A percentile compares a stretch with the other conserved stretches of the same genome.
These are phyloP conservation scores for Menidia menidia DNA, from an alignment of 2,797 vertebrate genomes.

Conservation along the genomic window DNA sequence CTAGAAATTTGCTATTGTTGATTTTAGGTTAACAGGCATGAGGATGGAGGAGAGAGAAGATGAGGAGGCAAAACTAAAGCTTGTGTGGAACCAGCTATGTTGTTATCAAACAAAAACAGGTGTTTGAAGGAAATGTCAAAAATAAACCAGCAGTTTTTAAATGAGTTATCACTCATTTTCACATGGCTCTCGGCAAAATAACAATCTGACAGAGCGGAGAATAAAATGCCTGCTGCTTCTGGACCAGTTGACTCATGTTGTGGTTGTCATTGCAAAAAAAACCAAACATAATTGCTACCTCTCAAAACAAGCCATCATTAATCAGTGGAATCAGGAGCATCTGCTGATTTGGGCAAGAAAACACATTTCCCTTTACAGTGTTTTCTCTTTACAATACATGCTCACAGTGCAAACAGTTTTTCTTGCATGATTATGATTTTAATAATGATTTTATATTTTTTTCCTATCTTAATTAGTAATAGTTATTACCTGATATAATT, in stretches of 20 bases:
- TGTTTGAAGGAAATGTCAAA: not conserved
- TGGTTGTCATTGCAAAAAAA: conserved; percentile 65
- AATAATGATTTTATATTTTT: conserved; percentile 38
- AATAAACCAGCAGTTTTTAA: conserved; percentile 35
- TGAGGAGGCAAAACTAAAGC: not conserved
- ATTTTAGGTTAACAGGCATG: conserved; percentile 2
- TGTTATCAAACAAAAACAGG: not conserved
- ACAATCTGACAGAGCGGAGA: conserved; percentile 53
- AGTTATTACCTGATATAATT: not conserved
- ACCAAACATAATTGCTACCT: conserved; percentile 72
- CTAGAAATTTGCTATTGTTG: conserved; percentile 2
- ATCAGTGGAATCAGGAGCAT: conserved; percentile 70
- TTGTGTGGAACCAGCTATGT: not conserved
- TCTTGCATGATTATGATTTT: conserved; percentile 35
- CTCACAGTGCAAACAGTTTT: conserved; percentile 39
- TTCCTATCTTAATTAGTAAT: conserved; percentile 23
- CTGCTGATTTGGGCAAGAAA: conserved; percentile 62
- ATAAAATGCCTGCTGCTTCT: conserved; percentile 57
- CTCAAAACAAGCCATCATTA: conserved; percentile 79
- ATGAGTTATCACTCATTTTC: conserved; percentile 65
- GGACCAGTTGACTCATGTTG: conserved; percentile 67
- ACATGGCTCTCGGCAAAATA: conserved; percentile 50
- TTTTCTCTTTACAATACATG: conserved; percentile 32
- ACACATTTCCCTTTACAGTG: conserved; percentile 38
- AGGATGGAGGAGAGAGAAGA: not conserved